Percentiles rank a stretch among this genome's conserved stretches.
These are phyloP conservation scores for Chionodraco myersi DNA, from an alignment of 2,113 vertebrate species.

Conservation along the genomic window DNA sequence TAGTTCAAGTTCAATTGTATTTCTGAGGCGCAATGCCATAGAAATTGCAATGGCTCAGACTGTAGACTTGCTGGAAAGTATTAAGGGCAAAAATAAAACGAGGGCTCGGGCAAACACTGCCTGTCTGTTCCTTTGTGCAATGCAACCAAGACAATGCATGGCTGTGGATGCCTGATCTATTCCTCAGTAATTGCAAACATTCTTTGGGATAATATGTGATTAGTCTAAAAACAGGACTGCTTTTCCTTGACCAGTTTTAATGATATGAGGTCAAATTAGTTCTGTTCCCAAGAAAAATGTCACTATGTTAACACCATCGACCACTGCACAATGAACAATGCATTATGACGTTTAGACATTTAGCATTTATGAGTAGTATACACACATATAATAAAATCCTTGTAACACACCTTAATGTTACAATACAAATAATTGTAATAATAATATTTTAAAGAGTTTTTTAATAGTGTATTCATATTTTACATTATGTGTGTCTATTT, in stretches of 20 bases:
- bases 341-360: not conserved
- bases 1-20: slow-evolving; percentile 26
- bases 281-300: not conserved
- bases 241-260: slow-evolving; percentile 20
- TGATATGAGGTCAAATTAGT: not conserved
- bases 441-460: too few species aligned
- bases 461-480: too few species aligned
- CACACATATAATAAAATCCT: not conserved
- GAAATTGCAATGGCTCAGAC: not conserved
- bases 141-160: not conserved
- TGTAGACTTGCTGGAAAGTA: not conserved
- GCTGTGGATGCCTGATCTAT: slow-evolving; percentile 14
- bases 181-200: slow-evolving; percentile 29
- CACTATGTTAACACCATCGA: not conserved
- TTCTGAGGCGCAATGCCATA: not conserved
- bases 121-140: slow-evolving; percentile 21
- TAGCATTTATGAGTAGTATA: not conserved
- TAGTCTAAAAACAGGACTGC: slow-evolving; percentile 22
- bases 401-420: not conserved
- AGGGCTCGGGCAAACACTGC: not conserved
- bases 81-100: slow-evolving; percentile 8
- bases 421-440: too few species aligned
- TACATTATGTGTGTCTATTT: too few species aligned
- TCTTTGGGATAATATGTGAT: slow-evolving; percentile 26
- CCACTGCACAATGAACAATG: not conserved